Conservation (phyloP, 2,797 vertebrate species). For the Choloepus didactylus region DNA sequence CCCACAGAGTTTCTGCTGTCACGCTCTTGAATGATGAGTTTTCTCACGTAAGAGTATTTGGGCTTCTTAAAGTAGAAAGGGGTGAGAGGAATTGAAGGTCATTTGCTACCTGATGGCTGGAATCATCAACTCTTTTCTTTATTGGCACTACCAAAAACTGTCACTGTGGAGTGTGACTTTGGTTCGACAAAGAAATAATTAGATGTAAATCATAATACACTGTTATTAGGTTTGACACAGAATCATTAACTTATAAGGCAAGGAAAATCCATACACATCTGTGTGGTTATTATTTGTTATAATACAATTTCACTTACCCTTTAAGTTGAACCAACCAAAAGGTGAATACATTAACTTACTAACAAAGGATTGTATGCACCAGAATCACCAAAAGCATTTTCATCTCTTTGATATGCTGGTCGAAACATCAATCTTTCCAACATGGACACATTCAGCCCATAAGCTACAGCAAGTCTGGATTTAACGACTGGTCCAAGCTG, state of each 20-base stretch:
- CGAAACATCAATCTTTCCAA: conserved; percentile 93
- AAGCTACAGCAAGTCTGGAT: conserved; percentile 89
- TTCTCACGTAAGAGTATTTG: not conserved
- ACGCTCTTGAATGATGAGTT: not conserved
- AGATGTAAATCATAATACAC: not conserved
- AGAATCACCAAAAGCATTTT: conserved; percentile 84
- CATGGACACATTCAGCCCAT: conserved; percentile 92
- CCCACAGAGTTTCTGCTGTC: not conserved
- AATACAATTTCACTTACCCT: not conserved
- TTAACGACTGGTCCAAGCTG: conserved; percentile 95
- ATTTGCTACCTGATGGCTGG: not conserved
- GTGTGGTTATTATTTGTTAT: not conserved
- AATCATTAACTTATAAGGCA: not conserved
- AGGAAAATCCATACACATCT: not conserved
- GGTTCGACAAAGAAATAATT: not conserved
- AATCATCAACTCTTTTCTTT: not conserved
- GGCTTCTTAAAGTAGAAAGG: not conserved
- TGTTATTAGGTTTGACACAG: not conserved
- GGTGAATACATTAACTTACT: conserved; percentile 86
- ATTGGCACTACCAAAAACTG: not conserved
- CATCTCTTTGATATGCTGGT: conserved; percentile 90
- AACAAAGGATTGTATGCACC: conserved; percentile 93
- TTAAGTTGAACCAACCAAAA: not conserved
- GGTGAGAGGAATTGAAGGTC: not conserved
- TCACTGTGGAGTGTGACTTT: not conserved